phyloP scores from a whole-genome alignment of 2,888 invertebrate species.

The Caenorhabditis parvicauda region DNA sequence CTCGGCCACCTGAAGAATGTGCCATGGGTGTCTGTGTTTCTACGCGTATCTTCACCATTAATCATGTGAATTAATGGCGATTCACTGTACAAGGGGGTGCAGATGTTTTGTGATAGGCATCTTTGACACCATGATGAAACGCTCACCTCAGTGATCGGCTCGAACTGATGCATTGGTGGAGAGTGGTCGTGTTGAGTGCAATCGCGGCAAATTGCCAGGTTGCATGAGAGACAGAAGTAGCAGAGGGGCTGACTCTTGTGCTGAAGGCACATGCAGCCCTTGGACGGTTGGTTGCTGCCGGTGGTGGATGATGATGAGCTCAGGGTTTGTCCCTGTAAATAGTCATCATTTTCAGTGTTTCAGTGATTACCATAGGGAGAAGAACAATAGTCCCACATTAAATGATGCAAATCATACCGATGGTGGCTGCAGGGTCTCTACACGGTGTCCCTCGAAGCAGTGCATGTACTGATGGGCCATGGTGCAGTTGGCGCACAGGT shows the following conservation, averaged over 20 bases:
- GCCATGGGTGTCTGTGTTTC: too few relatives aligned
- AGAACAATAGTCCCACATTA: too few relatives aligned
- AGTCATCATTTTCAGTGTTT: too few relatives aligned
- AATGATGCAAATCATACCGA: slow-evolving; percentile 3
- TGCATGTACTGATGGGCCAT: slow-evolving; percentile 99
- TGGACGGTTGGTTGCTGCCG: too few relatives aligned
- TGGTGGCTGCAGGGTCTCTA: slow-evolving; percentile 28
- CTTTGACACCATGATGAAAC: background rate
- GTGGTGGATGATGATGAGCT: too few relatives aligned
- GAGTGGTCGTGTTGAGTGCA: slow-evolving; percentile 83
- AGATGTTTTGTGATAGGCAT: background rate
- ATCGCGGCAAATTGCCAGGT: slow-evolving; percentile 88
- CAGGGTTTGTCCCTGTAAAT: too few relatives aligned
- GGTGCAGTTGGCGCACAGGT: slow-evolving; percentile 92
- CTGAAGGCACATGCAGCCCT: slow-evolving; percentile 49
- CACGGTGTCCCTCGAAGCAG: slow-evolving; percentile 78
- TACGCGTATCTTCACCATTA: too few relatives aligned
- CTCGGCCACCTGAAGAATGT: slow-evolving; percentile 49
- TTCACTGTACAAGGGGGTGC: background rate
- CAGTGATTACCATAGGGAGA: too few relatives aligned
- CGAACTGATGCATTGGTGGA: slow-evolving; percentile 76
- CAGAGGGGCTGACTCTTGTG: slow-evolving; percentile 76
- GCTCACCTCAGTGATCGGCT: slow-evolving; percentile 75
- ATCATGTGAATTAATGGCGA: too few relatives aligned
- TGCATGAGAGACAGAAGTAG: slow-evolving; percentile 90